These are phyloP conservation scores for Lycopodina hypogea DNA, from an alignment of 37 sponge, comb jelly and placozoan species.

Conservation along the genomic window DNA sequence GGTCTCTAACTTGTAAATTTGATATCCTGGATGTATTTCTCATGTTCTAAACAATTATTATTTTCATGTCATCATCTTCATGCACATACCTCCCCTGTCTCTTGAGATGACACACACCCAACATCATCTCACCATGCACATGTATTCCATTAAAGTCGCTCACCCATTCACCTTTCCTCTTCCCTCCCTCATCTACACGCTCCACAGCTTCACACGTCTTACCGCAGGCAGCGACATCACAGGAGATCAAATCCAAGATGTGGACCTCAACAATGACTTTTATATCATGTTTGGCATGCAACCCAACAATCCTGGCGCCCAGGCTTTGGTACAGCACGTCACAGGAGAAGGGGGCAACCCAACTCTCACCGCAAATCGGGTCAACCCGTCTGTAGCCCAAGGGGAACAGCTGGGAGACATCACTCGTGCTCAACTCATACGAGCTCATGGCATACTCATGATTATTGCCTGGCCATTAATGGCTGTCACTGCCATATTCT, in stretches of 20 bases:
- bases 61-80: too few species aligned
- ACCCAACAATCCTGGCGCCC: not conserved
- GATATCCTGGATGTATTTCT: too few species aligned
- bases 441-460: constrained; percentile 66
- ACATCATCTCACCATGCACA: too few species aligned
- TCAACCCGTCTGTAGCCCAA: not conserved
- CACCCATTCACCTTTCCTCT: not conserved
- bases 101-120: too few species aligned
- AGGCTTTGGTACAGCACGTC: not conserved
- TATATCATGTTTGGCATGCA: constrained; percentile 9
- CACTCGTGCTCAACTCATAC: not conserved
- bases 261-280: constrained; percentile 14
- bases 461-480: constrained; percentile 58
- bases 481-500: constrained; percentile 64
- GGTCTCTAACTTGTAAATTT: too few species aligned
- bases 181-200: not conserved
- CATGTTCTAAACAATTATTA: too few species aligned
- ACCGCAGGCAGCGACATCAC: not conserved
- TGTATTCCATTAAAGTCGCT: too few species aligned
- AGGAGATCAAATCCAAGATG: not conserved
- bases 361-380: not conserved
- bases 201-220: not conserved
- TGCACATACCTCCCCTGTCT: too few species aligned
- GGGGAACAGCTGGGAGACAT: not conserved
- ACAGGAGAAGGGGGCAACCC: not conserved